Evolutionary conservation across 2,888 invertebrate genomes (phyloP).

Genomic region (Apoda limacodes): DNA sequence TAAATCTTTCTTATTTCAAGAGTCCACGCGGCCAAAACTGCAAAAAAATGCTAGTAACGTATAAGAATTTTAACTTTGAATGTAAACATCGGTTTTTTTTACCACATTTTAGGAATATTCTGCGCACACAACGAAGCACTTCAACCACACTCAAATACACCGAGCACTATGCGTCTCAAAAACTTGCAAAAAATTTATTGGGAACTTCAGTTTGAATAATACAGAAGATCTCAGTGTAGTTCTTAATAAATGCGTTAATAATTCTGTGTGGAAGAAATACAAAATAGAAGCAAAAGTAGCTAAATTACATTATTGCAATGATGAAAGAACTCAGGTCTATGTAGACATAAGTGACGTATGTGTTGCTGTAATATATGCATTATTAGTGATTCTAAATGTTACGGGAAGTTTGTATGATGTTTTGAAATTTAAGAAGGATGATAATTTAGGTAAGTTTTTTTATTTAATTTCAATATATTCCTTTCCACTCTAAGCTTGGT

Average conservation of each 20-base stretch:
- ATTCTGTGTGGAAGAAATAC: conserved; percentile 35
- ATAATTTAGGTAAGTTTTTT: conserved; percentile 32
- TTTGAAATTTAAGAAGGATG: conserved; percentile 17
- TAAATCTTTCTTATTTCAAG: too few relatives aligned
- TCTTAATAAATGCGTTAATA: conserved; percentile 31
- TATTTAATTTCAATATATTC: too few relatives aligned
- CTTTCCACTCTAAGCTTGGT: too few relatives aligned
- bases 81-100: conserved; percentile 1
- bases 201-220: conserved; percentile 15
- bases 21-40: too few relatives aligned
- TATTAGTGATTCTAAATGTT: conserved; percentile 34
- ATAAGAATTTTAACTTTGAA: neutral
- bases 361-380: conserved; percentile 32
- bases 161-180: conserved; percentile 26
- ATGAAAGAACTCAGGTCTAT: conserved; percentile 21
- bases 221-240: conserved; percentile 15
- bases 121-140: conserved; percentile 20
- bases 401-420: conserved; percentile 42
- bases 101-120: conserved; percentile 30
- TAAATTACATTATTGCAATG: conserved; percentile 33
- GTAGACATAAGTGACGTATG: conserved; percentile 35
- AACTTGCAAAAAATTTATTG: conserved; percentile 19
- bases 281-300: conserved; percentile 32
- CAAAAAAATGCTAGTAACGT: too few relatives aligned
- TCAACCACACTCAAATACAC: conserved; percentile 25